These are phyloP conservation scores for Cheilosia variabilis DNA, from an alignment of 2,888 invertebrate species.

Conservation along the genomic window DNA sequence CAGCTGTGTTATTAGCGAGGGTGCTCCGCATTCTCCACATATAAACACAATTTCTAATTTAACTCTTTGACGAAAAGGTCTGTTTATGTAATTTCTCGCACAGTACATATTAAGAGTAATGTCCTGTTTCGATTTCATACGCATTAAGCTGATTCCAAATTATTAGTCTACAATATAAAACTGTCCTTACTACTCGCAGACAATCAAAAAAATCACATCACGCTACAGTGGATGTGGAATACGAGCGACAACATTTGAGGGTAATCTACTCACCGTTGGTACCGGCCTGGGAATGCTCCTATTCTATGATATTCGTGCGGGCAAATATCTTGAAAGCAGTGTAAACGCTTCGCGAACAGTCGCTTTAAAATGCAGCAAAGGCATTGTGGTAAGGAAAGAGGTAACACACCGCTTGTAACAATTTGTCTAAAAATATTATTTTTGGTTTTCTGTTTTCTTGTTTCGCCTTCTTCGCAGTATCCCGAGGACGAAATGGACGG, in stretches of 20 bases:
- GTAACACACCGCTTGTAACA: constrained; percentile 48
- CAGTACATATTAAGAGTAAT: too few species aligned
- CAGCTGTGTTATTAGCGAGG: too few species aligned
- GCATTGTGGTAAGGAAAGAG: constrained; percentile 89
- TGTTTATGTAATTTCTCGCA: too few species aligned
- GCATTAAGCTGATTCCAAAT: too few species aligned
- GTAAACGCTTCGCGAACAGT: constrained; percentile 95
- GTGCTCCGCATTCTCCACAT: too few species aligned
- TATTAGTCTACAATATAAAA: background rate
- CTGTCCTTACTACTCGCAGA: constrained; percentile 80
- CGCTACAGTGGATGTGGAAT: constrained; percentile 96
- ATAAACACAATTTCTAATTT: too few species aligned
- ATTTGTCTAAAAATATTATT: constrained; percentile 48
- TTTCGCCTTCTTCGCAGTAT: constrained; percentile 85
- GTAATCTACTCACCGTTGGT: constrained; percentile 95
- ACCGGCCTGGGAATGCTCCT: constrained; percentile 95
- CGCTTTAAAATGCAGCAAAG: constrained; percentile 93
- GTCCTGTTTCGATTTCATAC: too few species aligned
- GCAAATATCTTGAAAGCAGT: constrained; percentile 95
- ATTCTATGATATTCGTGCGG: constrained; percentile 96
- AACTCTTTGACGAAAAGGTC: too few species aligned
- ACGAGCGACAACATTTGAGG: constrained; percentile 95
- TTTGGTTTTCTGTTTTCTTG: constrained; percentile 25
- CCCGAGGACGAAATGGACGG: constrained; percentile 94
- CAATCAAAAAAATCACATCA: constrained; percentile 91